phyloP scores from a whole-genome alignment of 2,888 invertebrate genomes.

The Eupithecia exiguata region DNA sequence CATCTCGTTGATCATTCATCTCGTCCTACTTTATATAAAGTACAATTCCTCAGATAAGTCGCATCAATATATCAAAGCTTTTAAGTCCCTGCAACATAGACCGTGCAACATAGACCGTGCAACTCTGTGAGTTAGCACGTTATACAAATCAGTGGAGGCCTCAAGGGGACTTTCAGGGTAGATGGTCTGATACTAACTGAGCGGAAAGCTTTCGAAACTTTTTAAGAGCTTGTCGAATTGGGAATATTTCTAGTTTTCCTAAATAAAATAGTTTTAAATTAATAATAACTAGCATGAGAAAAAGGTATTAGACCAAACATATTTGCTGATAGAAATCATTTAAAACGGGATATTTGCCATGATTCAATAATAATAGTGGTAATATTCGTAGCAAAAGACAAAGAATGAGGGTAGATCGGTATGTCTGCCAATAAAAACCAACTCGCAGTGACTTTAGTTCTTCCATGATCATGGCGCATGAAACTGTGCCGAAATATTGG shows the following conservation, averaged over 20 bases:
- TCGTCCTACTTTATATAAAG: constrained; percentile 4
- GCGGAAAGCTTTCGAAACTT: neutral
- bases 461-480: no score
- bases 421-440: no score
- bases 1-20: constrained; percentile 33
- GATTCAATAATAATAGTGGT: no score
- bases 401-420: no score
- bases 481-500: no score
- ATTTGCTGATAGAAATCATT: no score
- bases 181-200: constrained; percentile 1
- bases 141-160: constrained; percentile 57
- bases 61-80: constrained; percentile 54
- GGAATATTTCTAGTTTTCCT: neutral
- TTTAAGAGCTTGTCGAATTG: neutral
- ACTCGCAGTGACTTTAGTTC: no score
- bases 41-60: constrained; percentile 38
- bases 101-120: constrained; percentile 50
- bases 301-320: neutral
- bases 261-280: neutral
- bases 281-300: neutral
- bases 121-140: constrained; percentile 56
- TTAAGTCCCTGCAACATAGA: constrained; percentile 37
- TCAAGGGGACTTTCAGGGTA: constrained; percentile 42
- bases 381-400: no score
- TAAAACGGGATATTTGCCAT: no score